Evolutionary conservation across 2,888 invertebrate genomes (phyloP).

Genomic region (Sphaerophoria rueppellii): DNA sequence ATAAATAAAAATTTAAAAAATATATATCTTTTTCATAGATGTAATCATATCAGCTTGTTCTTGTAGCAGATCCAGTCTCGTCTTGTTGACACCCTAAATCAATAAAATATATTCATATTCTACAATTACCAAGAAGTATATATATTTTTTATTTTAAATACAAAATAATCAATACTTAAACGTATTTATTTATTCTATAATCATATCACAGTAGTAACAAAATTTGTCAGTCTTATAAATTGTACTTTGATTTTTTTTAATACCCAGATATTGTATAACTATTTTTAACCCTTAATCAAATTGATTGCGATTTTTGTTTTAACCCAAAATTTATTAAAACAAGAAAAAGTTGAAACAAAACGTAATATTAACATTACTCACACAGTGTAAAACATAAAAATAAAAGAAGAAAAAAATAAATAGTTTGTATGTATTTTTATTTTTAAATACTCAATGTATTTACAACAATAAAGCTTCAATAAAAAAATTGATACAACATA

Average conservation of each 20-base stretch:
- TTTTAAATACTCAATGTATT: constrained; percentile 36
- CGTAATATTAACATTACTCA: constrained; percentile 35
- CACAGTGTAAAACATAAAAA: constrained; percentile 61
- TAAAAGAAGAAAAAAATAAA: constrained; percentile 47
- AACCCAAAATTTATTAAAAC: neutral
- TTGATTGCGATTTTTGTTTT: constrained; percentile 25
- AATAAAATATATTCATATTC: constrained; percentile 18
- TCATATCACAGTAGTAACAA: constrained; percentile 63
- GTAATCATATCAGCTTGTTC: constrained; percentile 12
- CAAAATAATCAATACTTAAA: constrained; percentile 35
- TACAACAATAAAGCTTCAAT: constrained; percentile 58
- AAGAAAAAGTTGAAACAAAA: constrained; percentile 11
- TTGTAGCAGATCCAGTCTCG: constrained; percentile 20
- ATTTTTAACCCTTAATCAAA: constrained; percentile 48
- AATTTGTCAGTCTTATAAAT: constrained; percentile 70
- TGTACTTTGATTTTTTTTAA: constrained; percentile 33
- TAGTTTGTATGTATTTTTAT: neutral
- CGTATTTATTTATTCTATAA: constrained; percentile 49
- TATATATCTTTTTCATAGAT: too few species aligned
- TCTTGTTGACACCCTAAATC: constrained; percentile 3
- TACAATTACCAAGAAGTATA: constrained; percentile 2
- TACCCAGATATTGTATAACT: neutral
- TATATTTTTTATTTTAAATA: constrained; percentile 27
- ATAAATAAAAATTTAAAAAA: too few species aligned
- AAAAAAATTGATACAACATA: constrained; percentile 25